These are phyloP conservation scores for Zootoca vivipara DNA, from an alignment of 2,113 vertebrate species.

Conservation along the genomic window DNA sequence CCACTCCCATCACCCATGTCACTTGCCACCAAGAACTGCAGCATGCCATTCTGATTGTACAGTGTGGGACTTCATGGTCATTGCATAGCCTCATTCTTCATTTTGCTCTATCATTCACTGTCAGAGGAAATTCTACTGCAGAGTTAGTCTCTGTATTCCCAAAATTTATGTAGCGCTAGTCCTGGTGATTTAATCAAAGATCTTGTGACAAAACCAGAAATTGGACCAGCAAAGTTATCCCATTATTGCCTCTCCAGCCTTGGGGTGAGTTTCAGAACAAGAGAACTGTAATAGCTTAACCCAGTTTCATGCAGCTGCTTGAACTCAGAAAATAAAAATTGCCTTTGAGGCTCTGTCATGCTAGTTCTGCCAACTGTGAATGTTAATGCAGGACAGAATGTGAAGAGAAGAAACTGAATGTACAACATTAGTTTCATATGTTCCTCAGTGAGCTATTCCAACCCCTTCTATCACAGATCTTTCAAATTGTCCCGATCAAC, in stretches of 20 bases:
- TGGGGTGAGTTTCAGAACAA: neutral
- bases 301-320: neutral
- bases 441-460: neutral
- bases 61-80: neutral
- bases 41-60: neutral
- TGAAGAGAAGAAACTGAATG: neutral
- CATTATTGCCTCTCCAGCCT: neutral
- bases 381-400: neutral
- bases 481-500: neutral
- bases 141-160: neutral
- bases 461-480: neutral
- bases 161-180: neutral
- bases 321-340: neutral
- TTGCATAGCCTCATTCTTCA: neutral
- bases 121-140: neutral
- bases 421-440: neutral
- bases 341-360: neutral
- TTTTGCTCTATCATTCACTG: neutral
- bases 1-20: neutral
- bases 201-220: neutral
- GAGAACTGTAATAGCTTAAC: neutral
- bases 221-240: neutral
- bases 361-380: neutral
- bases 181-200: neutral
- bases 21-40: neutral